Conservation (phyloP, 2,797 vertebrate genomes). For the Acanthurus leucopareius region DNA sequence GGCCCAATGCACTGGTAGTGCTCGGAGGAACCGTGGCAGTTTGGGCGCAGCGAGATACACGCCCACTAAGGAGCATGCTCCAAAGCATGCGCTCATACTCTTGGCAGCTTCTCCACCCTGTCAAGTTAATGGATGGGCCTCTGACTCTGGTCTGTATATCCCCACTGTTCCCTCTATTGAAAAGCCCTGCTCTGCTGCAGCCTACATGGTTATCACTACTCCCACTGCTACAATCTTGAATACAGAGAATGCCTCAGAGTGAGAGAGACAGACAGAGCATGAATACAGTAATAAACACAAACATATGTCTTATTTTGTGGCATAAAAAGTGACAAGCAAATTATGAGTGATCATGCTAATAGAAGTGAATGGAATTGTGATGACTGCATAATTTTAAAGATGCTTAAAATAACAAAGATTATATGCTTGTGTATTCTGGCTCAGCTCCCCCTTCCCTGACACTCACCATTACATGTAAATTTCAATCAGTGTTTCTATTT, state of each 20-base stretch:
- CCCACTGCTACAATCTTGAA: constrained; percentile 67
- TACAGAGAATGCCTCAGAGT: constrained; percentile 52
- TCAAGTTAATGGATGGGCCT: constrained; percentile 85
- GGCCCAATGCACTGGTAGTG: constrained; percentile 63
- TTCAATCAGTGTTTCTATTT: constrained; percentile 24
- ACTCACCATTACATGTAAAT: constrained; percentile 19
- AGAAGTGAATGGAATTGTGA: constrained; percentile 20
- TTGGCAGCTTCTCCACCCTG: constrained; percentile 82
- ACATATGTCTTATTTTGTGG: constrained; percentile 45
- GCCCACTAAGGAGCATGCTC: constrained; percentile 73
- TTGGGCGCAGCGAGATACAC: constrained; percentile 70
- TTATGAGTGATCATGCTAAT: constrained; percentile 9
- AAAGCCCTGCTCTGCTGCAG: constrained; percentile 74
- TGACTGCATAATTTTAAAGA: constrained; percentile 26
- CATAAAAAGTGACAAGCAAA: constrained; percentile 33
- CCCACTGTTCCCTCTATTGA: constrained; percentile 81
- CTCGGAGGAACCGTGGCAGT: constrained; percentile 62
- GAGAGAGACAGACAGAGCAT: constrained; percentile 42
- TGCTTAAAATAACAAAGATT: constrained; percentile 36
- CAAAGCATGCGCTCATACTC: constrained; percentile 82
- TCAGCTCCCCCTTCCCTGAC: neutral
- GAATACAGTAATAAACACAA: constrained; percentile 56
- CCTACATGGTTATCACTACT: constrained; percentile 76
- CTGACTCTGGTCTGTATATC: constrained; percentile 81
- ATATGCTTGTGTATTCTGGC: constrained; percentile 30